Conservation (phyloP, 2,113 vertebrate species). For the Clarias macrocephalus region DNA sequence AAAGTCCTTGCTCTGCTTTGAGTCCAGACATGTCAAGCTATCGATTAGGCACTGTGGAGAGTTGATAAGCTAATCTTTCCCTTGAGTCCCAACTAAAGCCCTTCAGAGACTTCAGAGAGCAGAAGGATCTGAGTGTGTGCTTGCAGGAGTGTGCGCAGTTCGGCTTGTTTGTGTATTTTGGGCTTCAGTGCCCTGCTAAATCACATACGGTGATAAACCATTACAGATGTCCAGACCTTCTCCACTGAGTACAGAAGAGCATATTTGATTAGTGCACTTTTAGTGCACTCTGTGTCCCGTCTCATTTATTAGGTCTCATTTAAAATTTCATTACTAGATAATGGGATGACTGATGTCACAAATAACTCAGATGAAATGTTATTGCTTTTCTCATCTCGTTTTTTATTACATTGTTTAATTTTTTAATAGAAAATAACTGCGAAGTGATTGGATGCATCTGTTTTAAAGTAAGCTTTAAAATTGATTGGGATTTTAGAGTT, state of each 20-base stretch:
- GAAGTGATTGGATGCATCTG: neutral
- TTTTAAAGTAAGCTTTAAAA: neutral
- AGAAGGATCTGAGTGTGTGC: constrained; percentile 9
- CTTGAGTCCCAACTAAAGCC: constrained; percentile 54
- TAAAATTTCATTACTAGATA: neutral
- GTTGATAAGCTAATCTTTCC: constrained; percentile 78
- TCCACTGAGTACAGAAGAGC: constrained; percentile 60
- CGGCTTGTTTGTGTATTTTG: constrained; percentile 39
- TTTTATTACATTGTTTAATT: neutral
- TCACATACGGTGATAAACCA: constrained; percentile 57
- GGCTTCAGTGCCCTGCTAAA: constrained; percentile 48
- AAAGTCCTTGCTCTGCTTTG: constrained; percentile 68
- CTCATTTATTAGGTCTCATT: constrained; percentile 55
- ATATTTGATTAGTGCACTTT: constrained; percentile 60
- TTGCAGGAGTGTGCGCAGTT: neutral
- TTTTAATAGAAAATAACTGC: neutral
- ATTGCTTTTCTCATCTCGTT: neutral
- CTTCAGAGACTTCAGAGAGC: constrained; percentile 27
- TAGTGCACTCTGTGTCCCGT: constrained; percentile 20
- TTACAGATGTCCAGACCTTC: constrained; percentile 55
- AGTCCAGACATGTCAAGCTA: constrained; percentile 63
- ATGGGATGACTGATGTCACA: neutral
- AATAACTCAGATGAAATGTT: neutral
- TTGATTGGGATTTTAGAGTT: too few species aligned
- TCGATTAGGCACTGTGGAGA: constrained; percentile 72